Percentiles rank a stretch among this genome's conserved stretches.
Conservation (phyloP, 2,888 invertebrate species). For the Drosophila planitibia region DNA sequence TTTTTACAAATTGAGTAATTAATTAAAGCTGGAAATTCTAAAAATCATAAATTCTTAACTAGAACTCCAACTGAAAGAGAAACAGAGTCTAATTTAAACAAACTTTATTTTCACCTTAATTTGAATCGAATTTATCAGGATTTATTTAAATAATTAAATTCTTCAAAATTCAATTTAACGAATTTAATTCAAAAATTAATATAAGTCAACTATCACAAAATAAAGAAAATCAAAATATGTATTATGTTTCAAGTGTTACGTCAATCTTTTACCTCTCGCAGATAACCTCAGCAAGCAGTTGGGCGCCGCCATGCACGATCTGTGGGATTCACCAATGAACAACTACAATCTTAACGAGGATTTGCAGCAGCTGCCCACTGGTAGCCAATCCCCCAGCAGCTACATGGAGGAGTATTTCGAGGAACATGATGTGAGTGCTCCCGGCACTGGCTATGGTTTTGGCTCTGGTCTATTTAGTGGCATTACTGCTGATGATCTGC, state of each 20-base stretch:
- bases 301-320: constrained; percentile 89
- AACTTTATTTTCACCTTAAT: neutral
- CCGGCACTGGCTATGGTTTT: constrained; percentile 64
- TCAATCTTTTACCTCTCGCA: constrained; percentile 75
- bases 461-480: constrained; percentile 82
- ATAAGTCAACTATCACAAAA: neutral
- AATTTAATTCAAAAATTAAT: neutral
- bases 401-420: constrained; percentile 91
- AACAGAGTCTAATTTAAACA: neutral
- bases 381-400: constrained; percentile 81
- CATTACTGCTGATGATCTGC: constrained; percentile 78
- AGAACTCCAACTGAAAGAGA: neutral
- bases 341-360: constrained; percentile 61
- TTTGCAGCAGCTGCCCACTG: constrained; percentile 49
- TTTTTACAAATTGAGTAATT: neutral
- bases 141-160: neutral
- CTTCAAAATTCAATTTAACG: neutral
- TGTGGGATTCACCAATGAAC: constrained; percentile 86
- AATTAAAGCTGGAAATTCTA: neutral
- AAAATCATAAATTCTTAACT: neutral
- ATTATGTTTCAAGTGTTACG: neutral
- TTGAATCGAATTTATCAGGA: neutral
- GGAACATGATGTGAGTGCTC: constrained; percentile 85
- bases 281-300: constrained; percentile 91
- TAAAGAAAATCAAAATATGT: too few species aligned